These are phyloP conservation scores for Laspeyria flexula DNA, from an alignment of 2,888 invertebrate genomes.

Conservation along the genomic window DNA sequence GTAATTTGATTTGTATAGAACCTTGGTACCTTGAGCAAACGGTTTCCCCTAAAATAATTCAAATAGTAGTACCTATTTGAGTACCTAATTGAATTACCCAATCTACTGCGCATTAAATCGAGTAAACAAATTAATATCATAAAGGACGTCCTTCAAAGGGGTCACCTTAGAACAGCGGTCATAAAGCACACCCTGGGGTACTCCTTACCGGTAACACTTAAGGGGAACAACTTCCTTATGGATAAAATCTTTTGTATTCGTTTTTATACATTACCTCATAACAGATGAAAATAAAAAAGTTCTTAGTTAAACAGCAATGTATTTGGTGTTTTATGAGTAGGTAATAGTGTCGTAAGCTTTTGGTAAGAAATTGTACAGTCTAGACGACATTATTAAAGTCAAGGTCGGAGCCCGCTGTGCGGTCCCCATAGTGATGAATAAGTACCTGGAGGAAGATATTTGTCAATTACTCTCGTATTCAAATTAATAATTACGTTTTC, in stretches of 20 bases:
- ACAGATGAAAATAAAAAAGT: not conserved
- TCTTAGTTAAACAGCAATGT: constrained; percentile 31
- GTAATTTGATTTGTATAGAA: not conserved
- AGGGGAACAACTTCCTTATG: constrained; percentile 17
- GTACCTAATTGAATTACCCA: constrained; percentile 68
- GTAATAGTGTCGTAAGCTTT: constrained; percentile 42
- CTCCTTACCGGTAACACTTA: constrained; percentile 41
- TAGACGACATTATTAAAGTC: constrained; percentile 61
- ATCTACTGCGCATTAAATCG: constrained; percentile 49
- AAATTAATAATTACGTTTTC: constrained; percentile 39
- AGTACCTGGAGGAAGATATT: constrained; percentile 41
- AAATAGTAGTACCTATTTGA: constrained; percentile 63
- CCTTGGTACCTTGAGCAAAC: not conserved
- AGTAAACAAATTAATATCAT: constrained; percentile 64
- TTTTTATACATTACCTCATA: constrained; percentile 45
- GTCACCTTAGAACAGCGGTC: constrained; percentile 65
- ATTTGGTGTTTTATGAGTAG: constrained; percentile 15
- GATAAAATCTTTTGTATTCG: constrained; percentile 2
- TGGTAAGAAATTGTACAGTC: constrained; percentile 37
- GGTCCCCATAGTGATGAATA: constrained; percentile 63
- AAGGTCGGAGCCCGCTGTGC: constrained; percentile 58
- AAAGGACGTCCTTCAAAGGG: constrained; percentile 71
- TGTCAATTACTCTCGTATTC: constrained; percentile 60
- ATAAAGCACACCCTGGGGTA: constrained; percentile 58
- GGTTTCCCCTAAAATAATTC: constrained; percentile 46